A percentile compares a stretch with the other conserved stretches of the same genome.
Evolutionary conservation across 2,888 invertebrate species (phyloP).

Genomic region (Eurytoma californica): DNA sequence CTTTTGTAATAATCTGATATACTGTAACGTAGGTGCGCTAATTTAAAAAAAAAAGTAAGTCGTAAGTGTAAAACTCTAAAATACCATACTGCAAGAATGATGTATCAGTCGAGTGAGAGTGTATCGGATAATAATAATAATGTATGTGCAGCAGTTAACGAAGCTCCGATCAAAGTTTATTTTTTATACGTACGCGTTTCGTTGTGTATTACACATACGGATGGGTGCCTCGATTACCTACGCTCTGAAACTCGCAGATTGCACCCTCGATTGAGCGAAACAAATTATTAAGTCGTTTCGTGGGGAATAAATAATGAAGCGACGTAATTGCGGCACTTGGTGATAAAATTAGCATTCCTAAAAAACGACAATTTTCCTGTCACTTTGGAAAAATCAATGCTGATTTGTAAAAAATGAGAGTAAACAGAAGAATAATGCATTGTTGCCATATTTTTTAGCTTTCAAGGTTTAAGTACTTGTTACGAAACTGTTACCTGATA

Average conservation of each 20-base stretch:
- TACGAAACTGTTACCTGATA: constrained; percentile 65
- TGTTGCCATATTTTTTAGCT: constrained; percentile 43
- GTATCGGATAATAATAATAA: constrained; percentile 11
- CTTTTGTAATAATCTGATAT: constrained; percentile 36
- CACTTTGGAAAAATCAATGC: constrained; percentile 9
- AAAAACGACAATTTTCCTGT: constrained; percentile 13
- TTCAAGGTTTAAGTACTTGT: constrained; percentile 57
- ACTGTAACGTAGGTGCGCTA: constrained; percentile 18
- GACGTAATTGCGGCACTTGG: constrained; percentile 41
- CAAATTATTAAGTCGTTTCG: neutral
- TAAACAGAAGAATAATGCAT: constrained; percentile 29
- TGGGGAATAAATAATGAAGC: neutral
- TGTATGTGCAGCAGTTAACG: constrained; percentile 29
- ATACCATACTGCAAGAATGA: constrained; percentile 35
- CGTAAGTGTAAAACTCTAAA: constrained; percentile 12
- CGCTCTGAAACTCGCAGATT: neutral
- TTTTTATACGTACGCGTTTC: constrained; percentile 61
- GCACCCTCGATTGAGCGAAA: too few relatives aligned
- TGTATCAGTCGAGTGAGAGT: constrained; percentile 28
- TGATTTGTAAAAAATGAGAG: constrained; percentile 25
- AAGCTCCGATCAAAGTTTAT: constrained; percentile 61
- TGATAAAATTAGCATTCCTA: constrained; percentile 49
- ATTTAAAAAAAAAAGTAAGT: neutral
- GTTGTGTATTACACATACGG: neutral
- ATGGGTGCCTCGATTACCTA: constrained; percentile 31